Evolutionary conservation across 2,888 invertebrate genomes (phyloP).

Genomic region (Halictus quadricinctus): DNA sequence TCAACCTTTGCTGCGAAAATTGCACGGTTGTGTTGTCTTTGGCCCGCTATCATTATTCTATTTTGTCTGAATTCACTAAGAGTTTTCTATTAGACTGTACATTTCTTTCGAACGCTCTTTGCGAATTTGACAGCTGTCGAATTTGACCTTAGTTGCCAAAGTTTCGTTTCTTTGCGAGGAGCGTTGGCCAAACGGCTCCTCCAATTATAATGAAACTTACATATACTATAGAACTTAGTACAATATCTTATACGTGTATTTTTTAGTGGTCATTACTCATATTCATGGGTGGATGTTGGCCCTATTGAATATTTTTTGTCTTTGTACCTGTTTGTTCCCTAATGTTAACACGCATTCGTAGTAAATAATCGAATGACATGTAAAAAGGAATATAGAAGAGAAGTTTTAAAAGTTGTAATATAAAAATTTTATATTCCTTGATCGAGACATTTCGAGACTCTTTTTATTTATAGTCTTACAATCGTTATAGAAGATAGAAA

Average conservation of each 20-base stretch:
- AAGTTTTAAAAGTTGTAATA: conserved; percentile 25
- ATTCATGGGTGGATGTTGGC: background rate
- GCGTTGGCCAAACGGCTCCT: background rate
- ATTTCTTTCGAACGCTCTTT: background rate
- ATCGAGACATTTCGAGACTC: background rate
- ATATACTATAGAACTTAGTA: background rate
- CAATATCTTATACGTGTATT: background rate
- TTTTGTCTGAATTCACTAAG: background rate
- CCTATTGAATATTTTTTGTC: background rate
- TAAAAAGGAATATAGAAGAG: background rate
- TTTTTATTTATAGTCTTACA: background rate
- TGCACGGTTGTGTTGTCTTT: background rate
- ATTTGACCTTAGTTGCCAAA: background rate
- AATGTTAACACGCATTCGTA: background rate
- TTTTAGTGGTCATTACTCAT: background rate
- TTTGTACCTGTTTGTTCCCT: background rate
- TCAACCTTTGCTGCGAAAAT: background rate
- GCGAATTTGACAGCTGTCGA: background rate
- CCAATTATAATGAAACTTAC: background rate
- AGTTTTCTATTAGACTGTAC: background rate
- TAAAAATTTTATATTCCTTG: background rate
- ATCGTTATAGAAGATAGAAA: background rate
- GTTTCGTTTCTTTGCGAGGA: background rate
- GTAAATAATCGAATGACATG: background rate
- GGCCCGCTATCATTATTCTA: background rate